Percentiles rank a stretch among this genome's conserved stretches.
These are phyloP conservation scores for Asobara japonica DNA, from an alignment of 1,140 invertebrate genomes.

Conservation along the genomic window DNA sequence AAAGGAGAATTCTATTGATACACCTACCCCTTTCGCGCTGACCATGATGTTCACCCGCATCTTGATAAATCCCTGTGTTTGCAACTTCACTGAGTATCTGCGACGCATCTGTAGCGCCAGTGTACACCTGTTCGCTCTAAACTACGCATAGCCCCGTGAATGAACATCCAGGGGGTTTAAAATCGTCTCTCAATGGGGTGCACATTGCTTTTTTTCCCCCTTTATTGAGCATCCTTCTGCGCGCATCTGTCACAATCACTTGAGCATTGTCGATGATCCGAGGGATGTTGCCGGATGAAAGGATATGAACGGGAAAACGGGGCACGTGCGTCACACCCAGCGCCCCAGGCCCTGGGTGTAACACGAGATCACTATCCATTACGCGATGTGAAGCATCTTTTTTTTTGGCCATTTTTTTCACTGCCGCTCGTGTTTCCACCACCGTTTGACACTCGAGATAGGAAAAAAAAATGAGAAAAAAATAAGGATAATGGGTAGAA, in stretches of 20 bases:
- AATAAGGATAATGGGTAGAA: background rate
- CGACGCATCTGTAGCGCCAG: background rate
- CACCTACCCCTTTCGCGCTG: background rate
- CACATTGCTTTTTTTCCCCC: background rate
- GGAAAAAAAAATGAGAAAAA: background rate
- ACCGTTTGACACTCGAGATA: background rate
- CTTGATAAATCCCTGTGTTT: background rate
- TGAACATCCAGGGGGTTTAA: background rate
- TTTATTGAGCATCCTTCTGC: background rate
- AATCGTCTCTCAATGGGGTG: background rate
- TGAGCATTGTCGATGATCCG: slow-evolving; percentile 6
- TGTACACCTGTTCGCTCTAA: background rate
- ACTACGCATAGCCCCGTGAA: background rate
- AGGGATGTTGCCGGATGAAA: background rate
- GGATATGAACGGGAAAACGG: background rate
- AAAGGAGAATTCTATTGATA: background rate
- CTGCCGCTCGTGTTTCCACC: slow-evolving; percentile 2
- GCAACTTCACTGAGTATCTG: background rate
- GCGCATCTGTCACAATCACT: slow-evolving; percentile 6
- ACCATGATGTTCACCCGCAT: background rate
- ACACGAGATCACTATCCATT: slow-evolving; percentile 24
- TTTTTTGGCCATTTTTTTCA: background rate
- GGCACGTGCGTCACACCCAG: background rate
- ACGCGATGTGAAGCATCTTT: background rate
- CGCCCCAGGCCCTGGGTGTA: background rate